These are phyloP conservation scores for Sialis lutaria DNA, from an alignment of 2,888 invertebrate species.

Conservation along the genomic window DNA sequence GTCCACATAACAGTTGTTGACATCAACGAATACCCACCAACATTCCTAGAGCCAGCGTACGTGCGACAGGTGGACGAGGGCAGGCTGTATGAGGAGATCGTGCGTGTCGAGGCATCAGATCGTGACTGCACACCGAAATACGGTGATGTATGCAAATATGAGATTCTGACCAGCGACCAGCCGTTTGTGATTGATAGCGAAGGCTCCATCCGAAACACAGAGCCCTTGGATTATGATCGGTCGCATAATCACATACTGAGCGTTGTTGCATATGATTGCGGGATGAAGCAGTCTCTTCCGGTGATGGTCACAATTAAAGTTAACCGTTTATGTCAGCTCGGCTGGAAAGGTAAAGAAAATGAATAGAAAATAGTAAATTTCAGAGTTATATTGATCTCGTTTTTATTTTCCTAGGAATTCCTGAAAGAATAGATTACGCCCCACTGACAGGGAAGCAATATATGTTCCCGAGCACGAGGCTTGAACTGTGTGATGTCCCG, in stretches of 20 bases:
- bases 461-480: slow-evolving; percentile 58
- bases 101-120: slow-evolving; percentile 83
- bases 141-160: slow-evolving; percentile 94
- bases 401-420: slow-evolving; percentile 33
- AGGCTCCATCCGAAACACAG: slow-evolving; percentile 85
- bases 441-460: slow-evolving; percentile 67
- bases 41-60: slow-evolving; percentile 80
- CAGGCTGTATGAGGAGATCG: slow-evolving; percentile 72
- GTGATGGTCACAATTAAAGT: slow-evolving; percentile 95
- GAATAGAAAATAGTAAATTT: background rate
- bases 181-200: slow-evolving; percentile 85
- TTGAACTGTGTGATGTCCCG: slow-evolving; percentile 44
- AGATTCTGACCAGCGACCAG: slow-evolving; percentile 80
- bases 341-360: slow-evolving; percentile 45
- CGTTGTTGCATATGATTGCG: slow-evolving; percentile 94
- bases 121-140: slow-evolving; percentile 89
- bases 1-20: slow-evolving; percentile 90
- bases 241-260: slow-evolving; percentile 93
- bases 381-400: background rate
- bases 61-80: slow-evolving; percentile 84
- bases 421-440: slow-evolving; percentile 72
- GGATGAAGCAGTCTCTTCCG: slow-evolving; percentile 83
- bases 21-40: slow-evolving; percentile 90
- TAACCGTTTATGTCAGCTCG: slow-evolving; percentile 58
- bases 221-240: slow-evolving; percentile 78